phyloP scores from a whole-genome alignment of 1,140 invertebrate species.

The Luehdorfia chinensis region DNA sequence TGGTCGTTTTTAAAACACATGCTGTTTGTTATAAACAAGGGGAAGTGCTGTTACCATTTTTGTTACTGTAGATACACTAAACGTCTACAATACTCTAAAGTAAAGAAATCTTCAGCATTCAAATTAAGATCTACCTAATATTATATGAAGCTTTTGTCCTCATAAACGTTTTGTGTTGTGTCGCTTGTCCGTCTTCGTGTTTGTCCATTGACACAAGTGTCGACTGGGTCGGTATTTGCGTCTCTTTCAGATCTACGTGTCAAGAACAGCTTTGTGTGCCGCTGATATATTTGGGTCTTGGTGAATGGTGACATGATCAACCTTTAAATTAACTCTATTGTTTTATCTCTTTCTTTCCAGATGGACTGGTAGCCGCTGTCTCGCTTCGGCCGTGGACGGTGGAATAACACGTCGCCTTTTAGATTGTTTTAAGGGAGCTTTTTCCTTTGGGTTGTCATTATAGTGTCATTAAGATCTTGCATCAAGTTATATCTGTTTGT shows the following conservation, averaged over 20 bases:
- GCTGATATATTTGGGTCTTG: slow-evolving; percentile 40
- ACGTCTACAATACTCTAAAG: too few species aligned
- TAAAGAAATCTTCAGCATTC: too few species aligned
- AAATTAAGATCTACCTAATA: too few species aligned
- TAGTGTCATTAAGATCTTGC: background rate
- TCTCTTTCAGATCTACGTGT: slow-evolving; percentile 42
- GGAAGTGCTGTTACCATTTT: too few species aligned
- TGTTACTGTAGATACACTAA: too few species aligned
- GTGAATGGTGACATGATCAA: slow-evolving; percentile 45
- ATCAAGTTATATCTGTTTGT: background rate
- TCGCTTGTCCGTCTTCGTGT: slow-evolving; percentile 28
- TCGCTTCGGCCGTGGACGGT: slow-evolving; percentile 23
- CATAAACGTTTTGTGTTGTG: too few species aligned
- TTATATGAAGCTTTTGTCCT: too few species aligned
- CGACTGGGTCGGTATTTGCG: slow-evolving; percentile 29
- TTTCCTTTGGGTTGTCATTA: background rate
- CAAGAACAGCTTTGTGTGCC: slow-evolving; percentile 55
- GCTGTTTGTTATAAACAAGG: too few species aligned
- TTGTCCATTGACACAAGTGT: slow-evolving; percentile 45
- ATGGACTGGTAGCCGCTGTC: slow-evolving; percentile 41
- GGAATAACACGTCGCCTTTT: background rate
- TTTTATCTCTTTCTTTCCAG: slow-evolving; percentile 72
- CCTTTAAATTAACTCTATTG: slow-evolving; percentile 45
- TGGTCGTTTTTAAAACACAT: too few species aligned
- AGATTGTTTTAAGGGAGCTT: background rate